Conservation (phyloP, 2,888 invertebrate species). For the Megastigmus dorsalis region DNA sequence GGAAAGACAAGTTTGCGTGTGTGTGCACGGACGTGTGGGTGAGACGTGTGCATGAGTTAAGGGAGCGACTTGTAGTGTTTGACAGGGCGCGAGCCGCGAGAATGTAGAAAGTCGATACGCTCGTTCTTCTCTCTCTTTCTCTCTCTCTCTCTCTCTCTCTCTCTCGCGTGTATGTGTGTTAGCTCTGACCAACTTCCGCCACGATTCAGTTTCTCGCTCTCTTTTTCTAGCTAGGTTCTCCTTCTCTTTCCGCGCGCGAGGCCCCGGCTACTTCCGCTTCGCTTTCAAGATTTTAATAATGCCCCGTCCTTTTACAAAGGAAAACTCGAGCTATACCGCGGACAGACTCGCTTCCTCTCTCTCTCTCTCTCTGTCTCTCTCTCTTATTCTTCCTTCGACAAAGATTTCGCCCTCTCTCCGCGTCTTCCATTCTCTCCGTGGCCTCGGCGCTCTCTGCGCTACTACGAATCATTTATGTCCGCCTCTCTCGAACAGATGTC, state of each 20-base stretch:
- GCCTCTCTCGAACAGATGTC: conserved; percentile 9
- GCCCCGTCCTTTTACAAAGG: conserved; percentile 13
- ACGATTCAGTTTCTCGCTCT: not conserved
- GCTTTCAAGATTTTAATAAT: conserved; percentile 32
- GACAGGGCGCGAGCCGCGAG: not conserved
- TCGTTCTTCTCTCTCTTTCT: not conserved
- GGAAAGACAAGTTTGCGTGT: no score
- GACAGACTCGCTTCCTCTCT: conserved; percentile 5
- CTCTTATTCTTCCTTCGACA: conserved; percentile 32
- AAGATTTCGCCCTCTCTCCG: not conserved
- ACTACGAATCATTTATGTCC: not conserved
- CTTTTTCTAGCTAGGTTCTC: not conserved
- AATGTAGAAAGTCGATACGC: conserved; percentile 29
- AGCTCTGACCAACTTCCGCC: conserved; percentile 45
- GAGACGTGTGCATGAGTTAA: no score
- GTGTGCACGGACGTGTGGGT: not conserved
- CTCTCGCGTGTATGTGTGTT: no score
- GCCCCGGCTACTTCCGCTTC: conserved; percentile 22
- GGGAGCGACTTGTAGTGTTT: not conserved
- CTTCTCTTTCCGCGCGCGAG: no score
- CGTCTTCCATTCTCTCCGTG: no score
- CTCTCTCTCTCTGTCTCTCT: no score
- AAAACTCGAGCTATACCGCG: not conserved
- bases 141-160: no score
- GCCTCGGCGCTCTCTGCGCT: no score